These are phyloP conservation scores for Diorhabda sublineata DNA, from an alignment of 1,140 invertebrate species.

Conservation along the genomic window DNA sequence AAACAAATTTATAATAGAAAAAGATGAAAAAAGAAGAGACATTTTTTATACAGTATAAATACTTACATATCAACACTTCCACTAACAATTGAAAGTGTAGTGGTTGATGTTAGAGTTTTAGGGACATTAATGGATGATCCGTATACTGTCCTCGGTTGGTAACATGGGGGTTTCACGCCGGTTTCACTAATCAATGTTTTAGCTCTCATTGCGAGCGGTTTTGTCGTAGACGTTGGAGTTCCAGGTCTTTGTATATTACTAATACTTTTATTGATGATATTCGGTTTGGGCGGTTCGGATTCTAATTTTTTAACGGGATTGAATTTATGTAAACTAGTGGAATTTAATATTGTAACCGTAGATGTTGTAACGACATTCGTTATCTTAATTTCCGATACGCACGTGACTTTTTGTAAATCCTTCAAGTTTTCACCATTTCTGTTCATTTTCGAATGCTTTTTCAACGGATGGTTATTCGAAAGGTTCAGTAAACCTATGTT, in stretches of 20 bases:
- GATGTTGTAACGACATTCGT: not conserved
- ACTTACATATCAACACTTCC: slow-evolving; percentile 1
- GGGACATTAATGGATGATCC: slow-evolving; percentile 35
- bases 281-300: slow-evolving; percentile 24
- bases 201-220: slow-evolving; percentile 1
- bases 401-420: not conserved
- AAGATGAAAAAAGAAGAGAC: too few relatives aligned
- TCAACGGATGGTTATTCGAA: slow-evolving; percentile 46
- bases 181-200: slow-evolving; percentile 14
- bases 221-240: slow-evolving; percentile 12
- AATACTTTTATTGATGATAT: slow-evolving; percentile 26
- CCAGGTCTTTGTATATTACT: slow-evolving; percentile 9
- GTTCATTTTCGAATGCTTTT: slow-evolving; percentile 39
- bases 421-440: slow-evolving; percentile 23
- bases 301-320: slow-evolving; percentile 11
- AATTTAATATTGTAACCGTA: not conserved
- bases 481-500: slow-evolving; percentile 46
- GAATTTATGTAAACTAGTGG: not conserved
- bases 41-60: not conserved
- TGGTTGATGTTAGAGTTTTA: slow-evolving; percentile 19
- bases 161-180: slow-evolving; percentile 29
- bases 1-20: too few relatives aligned
- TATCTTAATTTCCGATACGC: not conserved
- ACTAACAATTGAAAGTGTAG: too few relatives aligned
- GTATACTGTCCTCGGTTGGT: slow-evolving; percentile 32